Base-by-base conservation (phyloP, 2,113 vertebrate genomes). In the Vidua chalybeata region DNA sequence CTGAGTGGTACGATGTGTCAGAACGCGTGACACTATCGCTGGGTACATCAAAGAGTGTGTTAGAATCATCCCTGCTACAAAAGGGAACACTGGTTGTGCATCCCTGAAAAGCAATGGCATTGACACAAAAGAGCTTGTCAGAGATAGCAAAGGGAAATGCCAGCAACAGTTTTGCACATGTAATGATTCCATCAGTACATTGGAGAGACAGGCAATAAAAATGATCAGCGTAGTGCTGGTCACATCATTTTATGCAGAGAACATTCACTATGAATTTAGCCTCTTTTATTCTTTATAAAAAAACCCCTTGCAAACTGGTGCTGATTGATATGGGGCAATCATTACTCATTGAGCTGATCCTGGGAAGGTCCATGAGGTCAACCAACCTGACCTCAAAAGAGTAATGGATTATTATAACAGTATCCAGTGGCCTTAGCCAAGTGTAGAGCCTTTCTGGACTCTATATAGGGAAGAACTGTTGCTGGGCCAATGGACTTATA, bases 41-140 rank as follows among this genome's bases (percentile, higher is more conserved):
- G 77, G 77, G 75, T 84, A 68, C 89, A 96, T 91, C 93, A 91
- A 91, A 94, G 64, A n/a, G 13, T 9, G 20, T 0, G 0, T 73
- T 91, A 89, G 66, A 92, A 96, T 84, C 91, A 94, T 45, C 15
- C 49, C 66, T 78, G 33, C 77, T 72, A 75, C 66, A 89, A 87
- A 93, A 78, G 31, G 39, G 37, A 91, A 66, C 48, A 46, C 49
- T 73, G 58, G 61, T 87, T 91, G 52, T 84, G 74, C 66, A 78
- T 92, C 52, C 56, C 41, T 89, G 80, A 84, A 94, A 94, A 87
- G 87, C 48, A 68, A 15, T 61, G 87, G 31, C 64, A 73, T 67
- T 59, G 69, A 89, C 81, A 92, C 69, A 94, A 84, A 84, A 58
- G 66, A 64, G 31, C 84, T 95, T 94, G 94, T 95, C 94, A 94